Evolutionary conservation across 2,888 invertebrate genomes (phyloP).

Genomic region (Onchidella celtica): DNA sequence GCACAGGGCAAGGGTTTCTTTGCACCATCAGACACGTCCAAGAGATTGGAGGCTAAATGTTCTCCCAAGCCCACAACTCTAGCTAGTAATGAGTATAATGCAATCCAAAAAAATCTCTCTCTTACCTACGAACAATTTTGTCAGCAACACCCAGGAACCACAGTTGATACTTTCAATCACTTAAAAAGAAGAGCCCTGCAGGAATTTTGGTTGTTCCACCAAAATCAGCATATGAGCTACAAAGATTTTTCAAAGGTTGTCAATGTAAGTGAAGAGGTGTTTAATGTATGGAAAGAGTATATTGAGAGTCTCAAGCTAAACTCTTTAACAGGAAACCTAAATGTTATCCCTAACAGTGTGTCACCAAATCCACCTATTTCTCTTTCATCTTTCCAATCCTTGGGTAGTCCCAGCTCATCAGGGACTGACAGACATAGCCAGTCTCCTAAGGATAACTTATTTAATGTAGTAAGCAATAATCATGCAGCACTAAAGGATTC

Average conservation of each 20-base stretch:
- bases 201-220: slow-evolving; percentile 46
- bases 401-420: slow-evolving; percentile 25
- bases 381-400: slow-evolving; percentile 15
- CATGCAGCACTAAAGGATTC: slow-evolving; percentile 21
- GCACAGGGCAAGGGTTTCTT: slow-evolving; percentile 54
- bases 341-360: not conserved
- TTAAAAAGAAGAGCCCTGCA: slow-evolving; percentile 46
- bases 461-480: not conserved
- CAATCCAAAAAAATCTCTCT: slow-evolving; percentile 51
- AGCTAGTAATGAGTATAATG: slow-evolving; percentile 38
- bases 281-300: slow-evolving; percentile 44
- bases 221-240: slow-evolving; percentile 45
- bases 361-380: slow-evolving; percentile 14
- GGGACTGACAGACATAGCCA: not conserved
- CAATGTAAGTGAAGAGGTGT: slow-evolving; percentile 39
- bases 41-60: slow-evolving; percentile 41
- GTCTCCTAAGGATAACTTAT: not conserved
- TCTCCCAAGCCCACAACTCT: slow-evolving; percentile 9
- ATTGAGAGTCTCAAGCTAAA: slow-evolving; percentile 25
- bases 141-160: slow-evolving; percentile 45
- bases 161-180: slow-evolving; percentile 49
- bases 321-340: slow-evolving; percentile 17
- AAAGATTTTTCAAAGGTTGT: slow-evolving; percentile 46
- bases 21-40: slow-evolving; percentile 47
- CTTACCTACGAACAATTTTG: slow-evolving; percentile 48